These are phyloP conservation scores for Pangasius djambal DNA, from an alignment of 2,797 vertebrate genomes.

Conservation along the genomic window DNA sequence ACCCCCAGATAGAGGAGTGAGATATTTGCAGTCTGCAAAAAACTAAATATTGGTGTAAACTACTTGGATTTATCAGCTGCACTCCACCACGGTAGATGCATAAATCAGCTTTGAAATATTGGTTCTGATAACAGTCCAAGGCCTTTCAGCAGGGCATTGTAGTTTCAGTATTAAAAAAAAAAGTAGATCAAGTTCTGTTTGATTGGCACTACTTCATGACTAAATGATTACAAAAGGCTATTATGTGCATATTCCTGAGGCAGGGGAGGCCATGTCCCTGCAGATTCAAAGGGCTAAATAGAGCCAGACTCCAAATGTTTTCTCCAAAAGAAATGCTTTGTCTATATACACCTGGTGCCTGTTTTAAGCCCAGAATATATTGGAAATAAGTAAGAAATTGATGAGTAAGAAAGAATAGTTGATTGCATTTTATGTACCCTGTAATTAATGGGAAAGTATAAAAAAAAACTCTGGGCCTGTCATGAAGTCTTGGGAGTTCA, in stretches of 20 bases:
- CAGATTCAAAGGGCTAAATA: slow-evolving; percentile 72
- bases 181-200: slow-evolving; percentile 73
- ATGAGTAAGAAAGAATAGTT: neutral
- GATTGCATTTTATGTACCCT: neutral
- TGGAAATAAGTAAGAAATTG: slow-evolving; percentile 5
- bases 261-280: slow-evolving; percentile 68
- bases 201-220: slow-evolving; percentile 76
- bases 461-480: too few species aligned
- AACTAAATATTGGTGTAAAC: slow-evolving; percentile 40
- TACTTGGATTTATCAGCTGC: slow-evolving; percentile 55
- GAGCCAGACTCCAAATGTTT: slow-evolving; percentile 54
- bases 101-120: slow-evolving; percentile 69
- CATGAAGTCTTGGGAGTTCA: neutral
- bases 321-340: slow-evolving; percentile 49
- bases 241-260: slow-evolving; percentile 68
- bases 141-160: slow-evolving; percentile 65
- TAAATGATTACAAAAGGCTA: slow-evolving; percentile 78
- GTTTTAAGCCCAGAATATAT: slow-evolving; percentile 42
- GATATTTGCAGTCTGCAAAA: slow-evolving; percentile 30
- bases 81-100: slow-evolving; percentile 69
- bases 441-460: neutral
- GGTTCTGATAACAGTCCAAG: slow-evolving; percentile 69
- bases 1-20: neutral
- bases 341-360: slow-evolving; percentile 47
- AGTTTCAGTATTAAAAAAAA: slow-evolving; percentile 56